Base-by-base conservation (phyloP, 2,113 vertebrate species). In the Rhombomys opimus region DNA sequence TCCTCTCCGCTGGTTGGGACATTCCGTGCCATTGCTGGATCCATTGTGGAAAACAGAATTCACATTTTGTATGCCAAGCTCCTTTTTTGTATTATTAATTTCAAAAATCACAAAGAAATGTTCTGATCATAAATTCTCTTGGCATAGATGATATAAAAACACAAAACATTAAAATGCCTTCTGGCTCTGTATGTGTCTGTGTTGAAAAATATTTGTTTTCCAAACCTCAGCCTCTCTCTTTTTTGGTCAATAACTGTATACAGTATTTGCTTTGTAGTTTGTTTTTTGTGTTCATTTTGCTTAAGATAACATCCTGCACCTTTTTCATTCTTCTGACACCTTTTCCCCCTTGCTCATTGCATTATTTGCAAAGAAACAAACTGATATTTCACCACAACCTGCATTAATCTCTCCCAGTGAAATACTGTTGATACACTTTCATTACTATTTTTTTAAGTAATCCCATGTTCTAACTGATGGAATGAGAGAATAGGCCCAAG, bases 141-240 rank as follows among this genome's bases (percentile, higher is more conserved):
- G 95, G 87, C 91, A 96, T 81, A 85, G 89, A 96, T 86, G 35
- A 82, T 92, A 81, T 52, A 67, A 94, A 96, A 97, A 87, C 85
- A 93, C 94, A 97, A 87, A 93, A 96, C 93, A 97, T 96, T 96
- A 97, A 96, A 97, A 97, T 97, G 94, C 97, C 97, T 97, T 90
- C 97, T 97, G 97, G 96, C 96, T 97, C 72, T 38, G 13, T 90
- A 73, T 96, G 70, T 92, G 89, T 95, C 93, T 96, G 93, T 91
- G 87, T 95, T 93, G 91, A 96, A 95, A 97, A 97, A 95, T 97
- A 96, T 97, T 97, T 97, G 95, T 96, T 98, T 97, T 97, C 94
- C 65, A 94, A 91, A 94, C 81, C 93, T 95, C 80, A 93, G 89
- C 86, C 89, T 91, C 89, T 96, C 89, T 91, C 65, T 65, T 80